phyloP scores from a whole-genome alignment of 1,140 invertebrate species.

The Pseudomyrmex gracilis region DNA sequence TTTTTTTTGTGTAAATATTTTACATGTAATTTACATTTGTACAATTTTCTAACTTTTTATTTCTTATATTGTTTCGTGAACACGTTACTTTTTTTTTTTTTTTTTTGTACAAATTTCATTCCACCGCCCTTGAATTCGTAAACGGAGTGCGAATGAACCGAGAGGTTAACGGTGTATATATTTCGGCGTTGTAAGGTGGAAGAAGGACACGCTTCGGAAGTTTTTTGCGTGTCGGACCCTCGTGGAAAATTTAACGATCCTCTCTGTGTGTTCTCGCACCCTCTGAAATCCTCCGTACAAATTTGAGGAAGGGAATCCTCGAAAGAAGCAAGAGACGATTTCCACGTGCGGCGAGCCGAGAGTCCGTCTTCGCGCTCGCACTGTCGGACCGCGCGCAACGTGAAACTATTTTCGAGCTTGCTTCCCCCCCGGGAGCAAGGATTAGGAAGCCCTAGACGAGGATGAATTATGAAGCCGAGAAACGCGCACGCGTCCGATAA shows the following conservation, averaged over 20 bases:
- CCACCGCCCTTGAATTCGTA: not conserved
- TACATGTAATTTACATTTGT: no score
- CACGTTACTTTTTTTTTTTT: not conserved
- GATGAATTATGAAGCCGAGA: constrained; percentile 71
- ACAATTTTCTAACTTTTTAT: no score
- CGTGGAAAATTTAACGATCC: constrained; percentile 42
- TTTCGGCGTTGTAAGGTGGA: no score
- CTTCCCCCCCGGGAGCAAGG: constrained; percentile 39
- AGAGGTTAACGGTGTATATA: no score
- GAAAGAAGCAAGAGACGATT: constrained; percentile 4
- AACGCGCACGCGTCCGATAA: constrained; percentile 29
- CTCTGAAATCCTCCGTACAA: constrained; percentile 26
- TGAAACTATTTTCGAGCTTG: constrained; percentile 68
- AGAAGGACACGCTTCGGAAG: constrained; percentile 13
- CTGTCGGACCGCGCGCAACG: constrained; percentile 10
- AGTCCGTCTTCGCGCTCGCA: constrained; percentile 1
- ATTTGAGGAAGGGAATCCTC: not conserved
- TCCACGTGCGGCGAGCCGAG: constrained; percentile 4
- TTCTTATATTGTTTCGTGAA: no score
- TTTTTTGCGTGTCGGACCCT: not conserved
- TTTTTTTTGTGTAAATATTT: no score
- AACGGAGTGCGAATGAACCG: not conserved
- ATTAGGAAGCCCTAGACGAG: constrained; percentile 72
- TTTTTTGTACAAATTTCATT: not conserved
- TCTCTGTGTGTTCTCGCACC: not conserved